These are phyloP conservation scores for Serripes groenlandicus DNA, from an alignment of 2,888 invertebrate species.

Conservation along the genomic window DNA sequence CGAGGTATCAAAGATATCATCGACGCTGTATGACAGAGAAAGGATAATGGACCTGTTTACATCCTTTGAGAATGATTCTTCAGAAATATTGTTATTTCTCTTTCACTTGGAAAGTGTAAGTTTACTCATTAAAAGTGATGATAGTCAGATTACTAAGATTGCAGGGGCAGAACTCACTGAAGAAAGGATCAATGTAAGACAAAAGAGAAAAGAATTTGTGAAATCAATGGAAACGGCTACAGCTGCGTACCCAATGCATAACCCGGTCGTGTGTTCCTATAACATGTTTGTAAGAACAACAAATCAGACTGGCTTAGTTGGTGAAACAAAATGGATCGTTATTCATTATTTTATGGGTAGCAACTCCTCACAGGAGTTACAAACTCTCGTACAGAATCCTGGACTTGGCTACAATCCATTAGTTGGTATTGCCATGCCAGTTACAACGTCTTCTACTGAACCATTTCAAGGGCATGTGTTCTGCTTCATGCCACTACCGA, in stretches of 20 bases:
- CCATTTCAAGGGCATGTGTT: slow-evolving; percentile 79
- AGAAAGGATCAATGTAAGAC: background rate
- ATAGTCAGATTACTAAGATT: background rate
- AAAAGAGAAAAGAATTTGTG: slow-evolving; percentile 5
- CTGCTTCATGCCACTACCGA: slow-evolving; percentile 84
- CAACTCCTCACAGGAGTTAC: slow-evolving; percentile 38
- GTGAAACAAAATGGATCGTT: slow-evolving; percentile 15
- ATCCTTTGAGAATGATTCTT: slow-evolving; percentile 76
- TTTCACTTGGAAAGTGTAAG: slow-evolving; percentile 75
- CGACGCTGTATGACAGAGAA: slow-evolving; percentile 70
- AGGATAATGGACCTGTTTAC: slow-evolving; percentile 74
- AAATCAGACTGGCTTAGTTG: background rate
- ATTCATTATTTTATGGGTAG: slow-evolving; percentile 49
- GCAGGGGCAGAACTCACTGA: slow-evolving; percentile 19
- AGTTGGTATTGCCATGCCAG: slow-evolving; percentile 49
- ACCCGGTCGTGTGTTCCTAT: background rate
- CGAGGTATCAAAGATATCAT: slow-evolving; percentile 74
- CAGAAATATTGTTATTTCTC: slow-evolving; percentile 80
- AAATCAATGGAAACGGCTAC: background rate
- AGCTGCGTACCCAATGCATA: background rate
- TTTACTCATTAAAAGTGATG: background rate
- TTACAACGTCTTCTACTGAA: slow-evolving; percentile 28
- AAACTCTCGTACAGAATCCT: slow-evolving; percentile 27
- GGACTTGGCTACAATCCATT: slow-evolving; percentile 44
- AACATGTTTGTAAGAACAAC: slow-evolving; percentile 4